phyloP scores from a whole-genome alignment of 1,140 invertebrate genomes.

The Papilio glaucus region DNA sequence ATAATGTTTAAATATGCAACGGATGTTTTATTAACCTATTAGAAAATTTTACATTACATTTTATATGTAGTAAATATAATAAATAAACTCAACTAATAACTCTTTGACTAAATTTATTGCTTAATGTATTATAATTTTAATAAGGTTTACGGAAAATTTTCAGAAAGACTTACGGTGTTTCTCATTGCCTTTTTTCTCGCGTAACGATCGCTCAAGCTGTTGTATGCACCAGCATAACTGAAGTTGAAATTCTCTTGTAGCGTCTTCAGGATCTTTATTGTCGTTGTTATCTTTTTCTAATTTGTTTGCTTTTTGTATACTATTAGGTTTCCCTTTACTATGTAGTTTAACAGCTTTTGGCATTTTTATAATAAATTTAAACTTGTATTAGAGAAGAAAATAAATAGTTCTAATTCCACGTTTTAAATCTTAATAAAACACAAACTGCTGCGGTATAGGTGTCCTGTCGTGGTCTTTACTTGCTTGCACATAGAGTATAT shows the following conservation, averaged over 20 bases:
- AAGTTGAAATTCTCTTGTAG: slow-evolving; percentile 87
- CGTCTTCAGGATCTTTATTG: slow-evolving; percentile 74
- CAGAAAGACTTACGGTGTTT: slow-evolving; percentile 83
- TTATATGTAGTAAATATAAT: no score
- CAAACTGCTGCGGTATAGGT: no score
- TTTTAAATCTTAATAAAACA: neutral
- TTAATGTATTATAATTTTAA: neutral
- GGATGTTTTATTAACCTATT: no score
- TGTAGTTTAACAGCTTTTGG: slow-evolving; percentile 78
- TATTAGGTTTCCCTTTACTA: slow-evolving; percentile 67
- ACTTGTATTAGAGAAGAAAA: neutral
- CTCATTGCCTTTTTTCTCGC: slow-evolving; percentile 85
- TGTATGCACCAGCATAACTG: slow-evolving; percentile 91
- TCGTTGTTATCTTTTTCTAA: slow-evolving; percentile 60
- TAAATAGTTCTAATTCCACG: neutral
- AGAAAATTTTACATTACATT: no score
- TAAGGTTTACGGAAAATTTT: neutral
- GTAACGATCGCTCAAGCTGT: slow-evolving; percentile 85
- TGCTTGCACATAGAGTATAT: neutral
- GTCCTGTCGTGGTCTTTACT: neutral
- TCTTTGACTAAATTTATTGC: neutral
- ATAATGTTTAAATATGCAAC: no score
- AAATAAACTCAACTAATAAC: no score
- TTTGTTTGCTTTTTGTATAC: slow-evolving; percentile 69
- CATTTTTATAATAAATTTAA: slow-evolving; percentile 53